Evolutionary conservation across 2,888 invertebrate species (phyloP).

Genomic region (Diogma glabrata): DNA sequence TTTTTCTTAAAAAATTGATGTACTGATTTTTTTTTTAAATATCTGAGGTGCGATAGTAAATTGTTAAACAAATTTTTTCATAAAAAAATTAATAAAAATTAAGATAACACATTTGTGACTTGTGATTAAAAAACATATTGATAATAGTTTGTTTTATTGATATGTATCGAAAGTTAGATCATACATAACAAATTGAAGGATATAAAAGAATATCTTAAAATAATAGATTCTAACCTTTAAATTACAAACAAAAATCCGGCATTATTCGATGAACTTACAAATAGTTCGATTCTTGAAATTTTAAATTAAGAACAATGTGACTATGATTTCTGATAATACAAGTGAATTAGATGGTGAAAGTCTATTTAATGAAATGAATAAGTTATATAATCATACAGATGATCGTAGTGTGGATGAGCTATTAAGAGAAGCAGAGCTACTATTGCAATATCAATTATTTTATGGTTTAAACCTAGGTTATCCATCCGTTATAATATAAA

Average conservation of each 20-base stretch:
- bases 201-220: too few relatives aligned
- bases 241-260: background rate
- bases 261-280: slow-evolving; percentile 28
- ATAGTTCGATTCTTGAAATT: slow-evolving; percentile 35
- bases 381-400: slow-evolving; percentile 39
- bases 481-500: background rate
- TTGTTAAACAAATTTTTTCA: too few relatives aligned
- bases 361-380: slow-evolving; percentile 57
- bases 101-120: too few relatives aligned
- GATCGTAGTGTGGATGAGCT: slow-evolving; percentile 46
- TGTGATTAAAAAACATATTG: too few relatives aligned
- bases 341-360: slow-evolving; percentile 47
- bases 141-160: too few relatives aligned
- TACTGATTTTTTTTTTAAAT: too few relatives aligned
- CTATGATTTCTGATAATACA: slow-evolving; percentile 18
- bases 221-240: background rate
- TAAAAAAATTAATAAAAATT: too few relatives aligned
- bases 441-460: slow-evolving; percentile 30
- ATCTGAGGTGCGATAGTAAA: too few relatives aligned
- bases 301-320: slow-evolving; percentile 34
- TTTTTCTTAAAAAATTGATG: too few relatives aligned
- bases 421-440: slow-evolving; percentile 44
- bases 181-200: background rate
- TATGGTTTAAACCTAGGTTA: background rate
- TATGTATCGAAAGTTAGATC: background rate